These are phyloP conservation scores for Artemia franciscana DNA, from an alignment of 1,140 invertebrate species.

Conservation along the genomic window DNA sequence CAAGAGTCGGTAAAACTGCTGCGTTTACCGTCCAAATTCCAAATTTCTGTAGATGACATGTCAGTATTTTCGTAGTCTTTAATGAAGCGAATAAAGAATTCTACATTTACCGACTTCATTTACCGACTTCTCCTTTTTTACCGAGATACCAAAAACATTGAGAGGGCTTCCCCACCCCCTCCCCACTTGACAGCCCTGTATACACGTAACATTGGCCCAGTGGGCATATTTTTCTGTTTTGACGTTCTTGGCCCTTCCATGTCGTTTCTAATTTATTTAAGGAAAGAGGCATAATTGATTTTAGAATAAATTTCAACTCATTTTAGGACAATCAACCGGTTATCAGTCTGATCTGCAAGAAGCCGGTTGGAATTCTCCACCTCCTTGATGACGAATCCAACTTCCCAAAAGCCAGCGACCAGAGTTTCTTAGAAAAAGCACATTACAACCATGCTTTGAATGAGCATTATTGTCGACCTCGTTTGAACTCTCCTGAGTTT, in stretches of 20 bases:
- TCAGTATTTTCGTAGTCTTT: no score
- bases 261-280: slow-evolving; percentile 1
- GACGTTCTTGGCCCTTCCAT: slow-evolving; percentile 6
- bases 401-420: slow-evolving; percentile 82
- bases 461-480: slow-evolving; percentile 69
- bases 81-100: no score
- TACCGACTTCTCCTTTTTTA: no score
- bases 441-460: slow-evolving; percentile 90
- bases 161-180: no score
- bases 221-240: background rate
- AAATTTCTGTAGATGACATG: no score
- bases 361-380: slow-evolving; percentile 86
- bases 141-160: no score
- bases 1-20: no score
- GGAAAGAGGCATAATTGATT: no score
- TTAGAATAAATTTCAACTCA: slow-evolving; percentile 13
- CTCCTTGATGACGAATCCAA: slow-evolving; percentile 89
- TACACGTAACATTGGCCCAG: no score
- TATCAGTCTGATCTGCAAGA: slow-evolving; percentile 77
- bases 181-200: no score
- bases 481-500: slow-evolving; percentile 74
- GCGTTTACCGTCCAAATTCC: no score
- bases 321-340: slow-evolving; percentile 48
- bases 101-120: no score
- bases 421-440: slow-evolving; percentile 88